A percentile compares a stretch with the other conserved stretches of the same genome.
Evolutionary conservation across 2,888 invertebrate species (phyloP).

Genomic region (Diogma glabrata): DNA sequence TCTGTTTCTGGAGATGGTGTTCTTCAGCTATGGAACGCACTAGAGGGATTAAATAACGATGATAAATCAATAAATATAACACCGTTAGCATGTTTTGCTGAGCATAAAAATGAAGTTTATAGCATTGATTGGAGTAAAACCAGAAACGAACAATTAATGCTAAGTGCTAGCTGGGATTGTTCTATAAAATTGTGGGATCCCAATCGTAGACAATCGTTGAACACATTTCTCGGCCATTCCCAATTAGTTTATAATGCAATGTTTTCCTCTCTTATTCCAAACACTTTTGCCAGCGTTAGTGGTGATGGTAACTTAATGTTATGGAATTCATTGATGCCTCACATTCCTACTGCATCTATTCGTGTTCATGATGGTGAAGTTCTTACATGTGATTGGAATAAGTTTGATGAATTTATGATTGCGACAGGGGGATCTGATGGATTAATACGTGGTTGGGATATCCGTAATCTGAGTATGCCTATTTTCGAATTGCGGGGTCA

Average conservation of each 20-base stretch:
- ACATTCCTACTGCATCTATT: constrained; percentile 43
- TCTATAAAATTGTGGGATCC: constrained; percentile 72
- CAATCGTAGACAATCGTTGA: constrained; percentile 49
- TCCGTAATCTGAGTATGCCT: constrained; percentile 55
- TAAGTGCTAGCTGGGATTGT: constrained; percentile 78
- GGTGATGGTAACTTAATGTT: constrained; percentile 68
- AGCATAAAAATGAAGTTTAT: constrained; percentile 66
- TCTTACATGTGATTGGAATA: constrained; percentile 73
- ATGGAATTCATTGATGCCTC: constrained; percentile 57
- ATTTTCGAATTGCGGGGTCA: constrained; percentile 66
- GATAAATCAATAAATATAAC: constrained; percentile 24
- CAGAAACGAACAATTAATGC: constrained; percentile 49
- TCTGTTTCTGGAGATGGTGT: constrained; percentile 74
- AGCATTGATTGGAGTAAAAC: constrained; percentile 72
- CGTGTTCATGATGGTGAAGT: constrained; percentile 63
- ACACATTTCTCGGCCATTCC: constrained; percentile 59
- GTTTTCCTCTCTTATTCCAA: constrained; percentile 67
- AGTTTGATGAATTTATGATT: constrained; percentile 62
- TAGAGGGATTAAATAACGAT: constrained; percentile 26
- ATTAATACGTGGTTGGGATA: constrained; percentile 67
- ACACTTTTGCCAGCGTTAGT: constrained; percentile 70
- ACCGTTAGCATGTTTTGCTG: constrained; percentile 40
- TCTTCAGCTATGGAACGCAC: constrained; percentile 62
- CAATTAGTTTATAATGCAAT: constrained; percentile 63
- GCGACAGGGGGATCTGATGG: constrained; percentile 72